Conservation (phyloP, 2,888 invertebrate species). For the Incurvaria masculella region DNA sequence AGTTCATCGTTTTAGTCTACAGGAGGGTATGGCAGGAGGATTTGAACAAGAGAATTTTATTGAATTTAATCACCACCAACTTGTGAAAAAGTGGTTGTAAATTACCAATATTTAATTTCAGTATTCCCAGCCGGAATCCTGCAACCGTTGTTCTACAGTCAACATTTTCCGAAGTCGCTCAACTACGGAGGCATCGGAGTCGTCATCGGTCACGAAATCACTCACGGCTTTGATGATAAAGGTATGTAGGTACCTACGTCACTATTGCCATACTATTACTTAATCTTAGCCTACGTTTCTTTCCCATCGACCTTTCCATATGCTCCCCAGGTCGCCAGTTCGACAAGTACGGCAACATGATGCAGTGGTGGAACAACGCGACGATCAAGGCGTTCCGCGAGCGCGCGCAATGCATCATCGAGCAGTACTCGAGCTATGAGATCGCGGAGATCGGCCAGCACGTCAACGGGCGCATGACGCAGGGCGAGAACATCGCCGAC, state of each 20-base stretch:
- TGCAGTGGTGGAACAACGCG: slow-evolving; percentile 90
- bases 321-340: slow-evolving; percentile 79
- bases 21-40: no score
- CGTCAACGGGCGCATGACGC: slow-evolving; percentile 72
- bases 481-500: slow-evolving; percentile 91
- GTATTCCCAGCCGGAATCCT: slow-evolving; percentile 86
- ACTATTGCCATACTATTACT: no score
- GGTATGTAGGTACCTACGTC: no score
- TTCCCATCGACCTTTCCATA: no score
- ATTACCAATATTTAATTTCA: slow-evolving; percentile 29
- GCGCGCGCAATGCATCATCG: slow-evolving; percentile 80
- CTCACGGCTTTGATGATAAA: slow-evolving; percentile 81
- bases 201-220: slow-evolving; percentile 84
- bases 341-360: slow-evolving; percentile 86
- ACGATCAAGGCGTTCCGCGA: slow-evolving; percentile 78
- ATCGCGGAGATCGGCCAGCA: slow-evolving; percentile 71
- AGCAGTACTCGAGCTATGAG: slow-evolving; percentile 82
- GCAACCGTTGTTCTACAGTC: slow-evolving; percentile 83
- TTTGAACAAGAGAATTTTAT: no score
- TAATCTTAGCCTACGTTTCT: no score
- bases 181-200: slow-evolving; percentile 87
- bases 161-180: slow-evolving; percentile 76
- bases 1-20: no score
- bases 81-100: not conserved
- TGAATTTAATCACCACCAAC: no score